These are phyloP conservation scores for Acleris holmiana DNA, from an alignment of 2,888 invertebrate species.

Conservation along the genomic window DNA sequence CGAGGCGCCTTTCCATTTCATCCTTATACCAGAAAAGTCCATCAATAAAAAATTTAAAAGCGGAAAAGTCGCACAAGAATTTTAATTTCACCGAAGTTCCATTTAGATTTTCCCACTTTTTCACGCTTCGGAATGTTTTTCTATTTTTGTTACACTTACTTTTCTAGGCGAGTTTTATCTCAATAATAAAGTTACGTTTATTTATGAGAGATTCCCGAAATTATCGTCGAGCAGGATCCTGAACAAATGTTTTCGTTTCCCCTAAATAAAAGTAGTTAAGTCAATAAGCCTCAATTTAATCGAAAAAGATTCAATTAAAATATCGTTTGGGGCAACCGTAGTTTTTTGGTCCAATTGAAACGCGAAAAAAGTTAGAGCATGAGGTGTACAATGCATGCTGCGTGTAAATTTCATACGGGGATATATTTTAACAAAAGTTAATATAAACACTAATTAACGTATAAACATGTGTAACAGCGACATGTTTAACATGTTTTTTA, in stretches of 20 bases:
- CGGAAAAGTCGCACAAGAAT: slow-evolving; percentile 35
- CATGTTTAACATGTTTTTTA: too few relatives aligned
- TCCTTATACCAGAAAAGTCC: slow-evolving; percentile 23
- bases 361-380: too few relatives aligned
- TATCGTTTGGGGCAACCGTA: not conserved
- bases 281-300: not conserved
- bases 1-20: slow-evolving; percentile 12
- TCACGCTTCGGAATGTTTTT: slow-evolving; percentile 25
- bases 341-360: not conserved
- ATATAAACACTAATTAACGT: too few relatives aligned
- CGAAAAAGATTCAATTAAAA: not conserved
- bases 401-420: too few relatives aligned
- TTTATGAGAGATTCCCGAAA: slow-evolving; percentile 13
- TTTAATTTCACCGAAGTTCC: slow-evolving; percentile 34
- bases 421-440: too few relatives aligned
- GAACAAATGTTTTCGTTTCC: slow-evolving; percentile 3
- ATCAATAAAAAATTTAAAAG: slow-evolving; percentile 37
- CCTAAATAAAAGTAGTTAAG: not conserved
- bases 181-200: slow-evolving; percentile 21
- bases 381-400: too few relatives aligned
- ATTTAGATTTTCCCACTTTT: slow-evolving; percentile 30
- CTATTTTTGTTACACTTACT: slow-evolving; percentile 29
- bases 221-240: not conserved
- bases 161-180: slow-evolving; percentile 20
- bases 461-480: too few relatives aligned